phyloP scores from a whole-genome alignment of 1,140 invertebrate genomes.

The Harpegnathos saltator region DNA sequence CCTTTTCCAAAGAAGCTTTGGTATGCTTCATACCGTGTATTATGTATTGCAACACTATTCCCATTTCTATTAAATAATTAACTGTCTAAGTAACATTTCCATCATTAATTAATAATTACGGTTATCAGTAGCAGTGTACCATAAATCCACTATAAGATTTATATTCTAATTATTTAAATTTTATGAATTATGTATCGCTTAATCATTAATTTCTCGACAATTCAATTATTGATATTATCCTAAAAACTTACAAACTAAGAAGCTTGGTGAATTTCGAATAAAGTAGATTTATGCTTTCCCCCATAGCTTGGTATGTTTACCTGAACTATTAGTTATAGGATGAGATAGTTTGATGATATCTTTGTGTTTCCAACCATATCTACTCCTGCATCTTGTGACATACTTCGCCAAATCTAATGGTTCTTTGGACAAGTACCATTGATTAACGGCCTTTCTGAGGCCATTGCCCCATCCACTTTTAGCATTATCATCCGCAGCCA shows the following conservation, averaged over 20 bases:
- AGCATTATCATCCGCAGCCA: conserved; percentile 8
- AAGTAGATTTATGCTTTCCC: neutral
- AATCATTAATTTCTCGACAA: neutral
- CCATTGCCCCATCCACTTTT: conserved; percentile 88
- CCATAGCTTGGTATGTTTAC: conserved; percentile 74
- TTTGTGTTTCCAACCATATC: conserved; percentile 90
- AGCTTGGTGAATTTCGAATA: neutral
- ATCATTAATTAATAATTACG: neutral
- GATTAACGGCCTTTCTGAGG: conserved; percentile 87
- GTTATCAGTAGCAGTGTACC: neutral
- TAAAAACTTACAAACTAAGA: neutral
- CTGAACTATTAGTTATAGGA: conserved; percentile 83
- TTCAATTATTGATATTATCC: neutral
- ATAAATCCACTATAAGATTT: neutral
- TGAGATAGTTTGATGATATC: conserved; percentile 90
- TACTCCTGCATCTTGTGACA: conserved; percentile 88
- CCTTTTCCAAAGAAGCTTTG: conserved; percentile 81
- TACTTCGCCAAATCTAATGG: conserved; percentile 88
- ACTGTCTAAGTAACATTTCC: conserved; percentile 28
- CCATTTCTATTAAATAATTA: conserved; percentile 81
- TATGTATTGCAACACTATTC: conserved; percentile 87
- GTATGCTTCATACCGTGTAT: conserved; percentile 85
- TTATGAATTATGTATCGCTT: conserved; percentile 9
- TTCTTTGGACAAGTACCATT: conserved; percentile 88
- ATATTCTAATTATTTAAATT: neutral